Conservation (phyloP, 2,888 invertebrate genomes). For the Tipula lateralis region DNA sequence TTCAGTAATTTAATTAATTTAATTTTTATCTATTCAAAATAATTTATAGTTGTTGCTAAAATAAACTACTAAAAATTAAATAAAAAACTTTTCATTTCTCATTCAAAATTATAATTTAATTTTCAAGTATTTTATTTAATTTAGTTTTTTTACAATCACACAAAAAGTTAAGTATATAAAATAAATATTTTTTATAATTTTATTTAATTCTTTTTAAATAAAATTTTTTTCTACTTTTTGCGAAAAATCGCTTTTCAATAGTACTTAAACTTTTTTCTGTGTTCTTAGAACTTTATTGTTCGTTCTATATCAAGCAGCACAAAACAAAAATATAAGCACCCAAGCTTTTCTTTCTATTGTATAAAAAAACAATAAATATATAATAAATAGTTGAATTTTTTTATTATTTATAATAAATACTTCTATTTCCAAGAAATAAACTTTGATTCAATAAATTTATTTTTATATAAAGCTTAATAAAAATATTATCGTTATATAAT, state of each 20-base stretch:
- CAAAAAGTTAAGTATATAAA: background rate
- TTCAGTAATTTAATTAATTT: no score
- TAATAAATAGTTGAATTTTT: background rate
- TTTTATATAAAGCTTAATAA: background rate
- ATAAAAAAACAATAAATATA: background rate
- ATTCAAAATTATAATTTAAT: background rate
- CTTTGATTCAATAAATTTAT: background rate
- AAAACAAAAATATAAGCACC: background rate
- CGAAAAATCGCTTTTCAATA: background rate
- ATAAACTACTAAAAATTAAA: background rate
- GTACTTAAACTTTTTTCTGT: background rate
- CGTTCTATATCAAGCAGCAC: background rate
- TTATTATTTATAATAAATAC: background rate
- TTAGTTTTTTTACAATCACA: background rate
- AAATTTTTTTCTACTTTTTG: background rate
- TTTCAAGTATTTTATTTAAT: background rate
- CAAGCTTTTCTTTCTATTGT: background rate
- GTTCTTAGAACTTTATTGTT: background rate
- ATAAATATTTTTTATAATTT: background rate
- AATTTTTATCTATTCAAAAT: no score
- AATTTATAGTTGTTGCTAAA: background rate
- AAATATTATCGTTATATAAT: background rate
- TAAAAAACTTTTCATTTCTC: background rate
- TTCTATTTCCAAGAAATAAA: background rate
- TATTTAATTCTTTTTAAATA: constrained; percentile 1